Evolutionary conservation across 64 coral and sea anemone genomes (phyloP), one percentile per base, ranked within the genome.

Genomic region (Orbicella faveolata): DNA sequence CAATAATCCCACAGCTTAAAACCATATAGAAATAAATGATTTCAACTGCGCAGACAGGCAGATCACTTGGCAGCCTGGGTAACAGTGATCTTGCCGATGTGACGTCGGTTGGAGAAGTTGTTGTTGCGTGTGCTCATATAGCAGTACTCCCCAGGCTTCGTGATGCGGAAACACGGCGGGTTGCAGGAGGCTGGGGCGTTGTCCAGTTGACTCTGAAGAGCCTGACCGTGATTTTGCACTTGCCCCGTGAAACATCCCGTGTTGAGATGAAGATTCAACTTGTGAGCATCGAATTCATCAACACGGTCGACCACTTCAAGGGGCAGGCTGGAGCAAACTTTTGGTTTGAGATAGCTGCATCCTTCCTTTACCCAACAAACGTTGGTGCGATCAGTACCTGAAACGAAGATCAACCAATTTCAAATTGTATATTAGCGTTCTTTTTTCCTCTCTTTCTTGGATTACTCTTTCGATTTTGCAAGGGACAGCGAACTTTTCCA

Each of bases 311-410:
- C 70, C 9, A 88, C 86, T 21, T 88, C 86, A 61, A 88, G 86
- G 75, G 86, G 86, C 12, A 88, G 54, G 52, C 70, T 88, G 86
- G 39, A 53, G 61, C 86, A 88, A 2, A 41, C 10, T 1, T 53
- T 36, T 21, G 86, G 63, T 18, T 48, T 34, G 37, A 88, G 70
- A 35, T 70, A 23, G 33, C 13, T 61, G n/a, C 86, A 88, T 34
- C 86, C 86, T 88, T 88, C 86, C 86, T 88, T 88, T 55, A 88
- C 25, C 86, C 86, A 88, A 19, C 86, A 88, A 7, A 88, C 86
- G 86, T 88, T 88, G 39, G 86, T 88, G 75, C 86, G 86, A 88
- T 88, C 86, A 23, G 72, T 88, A 34, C 86, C 86, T 88, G 52
- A 88, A 67, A 86, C 35, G 36, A 41, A 7, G 6, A 36, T 20